phyloP scores from a whole-genome alignment of 2,888 invertebrate species.

The Tipula lateralis region DNA sequence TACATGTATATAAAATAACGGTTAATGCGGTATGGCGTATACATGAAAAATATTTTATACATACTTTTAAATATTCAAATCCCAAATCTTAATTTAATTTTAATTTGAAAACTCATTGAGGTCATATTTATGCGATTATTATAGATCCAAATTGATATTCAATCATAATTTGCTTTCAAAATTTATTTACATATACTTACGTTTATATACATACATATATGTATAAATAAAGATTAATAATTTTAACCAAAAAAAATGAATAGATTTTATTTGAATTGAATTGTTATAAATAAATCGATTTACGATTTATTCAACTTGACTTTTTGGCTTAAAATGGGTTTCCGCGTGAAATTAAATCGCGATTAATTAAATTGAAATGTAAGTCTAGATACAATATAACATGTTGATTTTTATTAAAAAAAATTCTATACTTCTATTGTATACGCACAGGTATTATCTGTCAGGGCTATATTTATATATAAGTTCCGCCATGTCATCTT shows the following conservation, averaged over 20 bases:
- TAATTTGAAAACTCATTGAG: not conserved
- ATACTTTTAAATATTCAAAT: not conserved
- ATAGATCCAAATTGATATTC: not conserved
- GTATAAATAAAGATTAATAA: not conserved
- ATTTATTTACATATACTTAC: not conserved
- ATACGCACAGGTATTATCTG: not conserved
- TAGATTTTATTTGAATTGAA: not conserved
- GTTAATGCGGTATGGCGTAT: no score
- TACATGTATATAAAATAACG: not conserved
- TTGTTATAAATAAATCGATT: not conserved
- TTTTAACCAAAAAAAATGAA: not conserved
- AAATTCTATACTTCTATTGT: not conserved
- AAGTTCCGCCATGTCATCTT: not conserved
- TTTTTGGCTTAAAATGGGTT: not conserved
- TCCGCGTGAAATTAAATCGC: not conserved
- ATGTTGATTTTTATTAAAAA: not conserved
- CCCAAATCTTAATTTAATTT: not conserved
- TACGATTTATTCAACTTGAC: not conserved
- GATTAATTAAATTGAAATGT: not conserved
- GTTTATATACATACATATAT: not conserved
- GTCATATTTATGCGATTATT: not conserved
- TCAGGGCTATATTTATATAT: not conserved
- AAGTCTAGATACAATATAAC: not conserved
- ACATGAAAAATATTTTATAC: not conserved
- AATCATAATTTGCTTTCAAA: not conserved